A percentile compares a stretch with the other conserved stretches of the same genome.
phyloP scores from a whole-genome alignment of 1,140 invertebrate genomes.

The Araneus ventricosus region DNA sequence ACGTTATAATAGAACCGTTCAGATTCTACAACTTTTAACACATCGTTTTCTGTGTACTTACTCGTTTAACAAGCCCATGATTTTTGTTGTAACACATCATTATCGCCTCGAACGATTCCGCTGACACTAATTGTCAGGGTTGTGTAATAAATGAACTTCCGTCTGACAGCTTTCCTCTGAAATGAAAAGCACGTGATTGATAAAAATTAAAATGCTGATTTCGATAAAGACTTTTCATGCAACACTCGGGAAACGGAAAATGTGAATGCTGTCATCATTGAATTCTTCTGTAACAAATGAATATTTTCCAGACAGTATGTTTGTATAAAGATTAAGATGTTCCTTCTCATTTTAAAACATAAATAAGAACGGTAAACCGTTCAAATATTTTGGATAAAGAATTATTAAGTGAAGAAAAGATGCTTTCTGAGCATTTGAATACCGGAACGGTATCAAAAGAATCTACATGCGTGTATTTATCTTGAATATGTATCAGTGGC shows the following conservation, averaged over 20 bases:
- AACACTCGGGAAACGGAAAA: neutral
- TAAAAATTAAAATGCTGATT: constrained; percentile 27
- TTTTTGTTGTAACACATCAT: constrained; percentile 12
- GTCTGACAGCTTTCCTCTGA: neutral
- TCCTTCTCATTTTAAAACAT: too few relatives aligned
- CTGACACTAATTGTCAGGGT: constrained; percentile 5
- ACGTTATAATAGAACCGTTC: neutral
- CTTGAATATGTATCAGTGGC: too few relatives aligned
- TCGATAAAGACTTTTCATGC: neutral
- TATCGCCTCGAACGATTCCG: neutral
- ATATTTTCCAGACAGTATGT: too few relatives aligned
- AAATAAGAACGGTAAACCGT: too few relatives aligned
- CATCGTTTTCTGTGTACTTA: neutral
- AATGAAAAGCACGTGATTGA: neutral
- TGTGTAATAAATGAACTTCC: neutral
- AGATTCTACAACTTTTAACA: neutral
- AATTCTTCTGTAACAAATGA: neutral
- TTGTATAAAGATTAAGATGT: too few relatives aligned
- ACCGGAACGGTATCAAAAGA: too few relatives aligned
- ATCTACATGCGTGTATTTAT: too few relatives aligned
- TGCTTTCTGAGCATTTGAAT: too few relatives aligned
- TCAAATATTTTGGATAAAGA: too few relatives aligned
- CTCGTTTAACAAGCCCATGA: neutral
- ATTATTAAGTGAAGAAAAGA: too few relatives aligned
- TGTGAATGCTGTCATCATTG: neutral